Percentiles rank a stretch among this genome's conserved stretches.
Conservation (phyloP, 2,888 invertebrate genomes). For the Ganaspis brasiliensis region DNA sequence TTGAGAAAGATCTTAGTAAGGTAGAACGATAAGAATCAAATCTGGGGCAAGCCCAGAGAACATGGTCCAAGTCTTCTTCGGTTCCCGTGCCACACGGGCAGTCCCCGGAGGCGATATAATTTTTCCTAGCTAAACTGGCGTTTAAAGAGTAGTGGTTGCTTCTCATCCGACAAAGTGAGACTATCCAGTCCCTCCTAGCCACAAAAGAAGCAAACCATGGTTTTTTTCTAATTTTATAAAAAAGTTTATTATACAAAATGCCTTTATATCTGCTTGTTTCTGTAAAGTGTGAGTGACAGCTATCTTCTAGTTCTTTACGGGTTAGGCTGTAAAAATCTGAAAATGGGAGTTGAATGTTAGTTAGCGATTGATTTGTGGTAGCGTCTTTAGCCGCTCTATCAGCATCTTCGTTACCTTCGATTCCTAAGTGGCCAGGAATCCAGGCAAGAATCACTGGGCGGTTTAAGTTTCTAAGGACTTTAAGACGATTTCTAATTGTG, state of each 20-base stretch:
- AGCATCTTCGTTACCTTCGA: background rate
- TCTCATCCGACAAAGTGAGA: background rate
- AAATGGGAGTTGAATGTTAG: background rate
- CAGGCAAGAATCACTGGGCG: background rate
- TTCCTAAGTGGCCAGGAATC: background rate
- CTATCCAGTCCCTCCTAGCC: background rate
- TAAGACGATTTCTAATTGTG: background rate
- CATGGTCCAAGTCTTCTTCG: background rate
- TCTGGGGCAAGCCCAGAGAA: background rate
- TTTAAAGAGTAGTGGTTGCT: background rate
- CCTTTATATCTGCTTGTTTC: background rate
- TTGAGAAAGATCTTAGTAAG: background rate
- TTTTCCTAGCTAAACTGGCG: background rate
- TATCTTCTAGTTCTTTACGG: background rate
- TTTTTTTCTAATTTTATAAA: background rate
- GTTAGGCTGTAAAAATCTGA: background rate
- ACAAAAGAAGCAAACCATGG: background rate
- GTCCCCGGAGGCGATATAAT: background rate
- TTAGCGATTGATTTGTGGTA: background rate
- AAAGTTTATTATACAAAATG: background rate
- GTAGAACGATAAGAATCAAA: background rate
- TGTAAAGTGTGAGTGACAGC: background rate
- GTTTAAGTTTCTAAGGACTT: background rate
- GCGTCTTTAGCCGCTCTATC: background rate
- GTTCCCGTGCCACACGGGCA: background rate